phyloP scores from a whole-genome alignment of 2,797 vertebrate genomes.

The Hoplostethus atlanticus region DNA sequence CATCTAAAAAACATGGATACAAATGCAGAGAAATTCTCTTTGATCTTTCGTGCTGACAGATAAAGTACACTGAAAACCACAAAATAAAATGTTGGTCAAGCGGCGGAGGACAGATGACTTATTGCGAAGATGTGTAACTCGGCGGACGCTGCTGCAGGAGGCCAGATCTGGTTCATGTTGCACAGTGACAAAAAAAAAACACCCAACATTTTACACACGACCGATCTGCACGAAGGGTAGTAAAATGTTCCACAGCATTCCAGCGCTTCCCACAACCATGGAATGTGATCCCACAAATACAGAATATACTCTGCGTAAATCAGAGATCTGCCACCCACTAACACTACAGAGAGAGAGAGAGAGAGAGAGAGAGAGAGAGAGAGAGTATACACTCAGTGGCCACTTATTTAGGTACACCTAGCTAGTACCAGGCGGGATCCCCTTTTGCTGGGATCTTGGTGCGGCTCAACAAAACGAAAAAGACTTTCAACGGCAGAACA shows the following conservation, averaged over 20 bases:
- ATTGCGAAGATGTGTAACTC: constrained; percentile 12
- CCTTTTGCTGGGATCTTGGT: no score
- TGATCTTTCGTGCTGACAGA: background rate
- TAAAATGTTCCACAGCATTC: constrained; percentile 21
- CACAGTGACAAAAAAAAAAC: constrained; percentile 2
- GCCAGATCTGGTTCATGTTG: constrained; percentile 22
- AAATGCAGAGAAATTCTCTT: background rate
- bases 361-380: background rate
- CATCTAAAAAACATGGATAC: background rate
- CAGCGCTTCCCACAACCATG: background rate
- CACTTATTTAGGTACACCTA: no score
- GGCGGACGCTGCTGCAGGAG: background rate
- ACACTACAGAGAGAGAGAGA: background rate
- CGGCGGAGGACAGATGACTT: constrained; percentile 46
- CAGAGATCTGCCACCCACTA: constrained; percentile 1
- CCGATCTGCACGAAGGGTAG: constrained; percentile 13
- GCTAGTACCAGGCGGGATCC: no score
- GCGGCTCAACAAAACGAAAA: no score
- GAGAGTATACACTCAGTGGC: no score
- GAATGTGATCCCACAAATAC: constrained; percentile 24
- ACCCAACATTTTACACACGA: constrained; percentile 7
- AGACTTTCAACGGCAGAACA: no score
- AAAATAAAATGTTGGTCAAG: constrained; percentile 1
- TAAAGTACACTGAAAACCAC: constrained; percentile 10
- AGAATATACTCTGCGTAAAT: constrained; percentile 22